These are phyloP conservation scores for Pogonomyrmex barbatus DNA, from an alignment of 1,140 invertebrate genomes.

Conservation along the genomic window DNA sequence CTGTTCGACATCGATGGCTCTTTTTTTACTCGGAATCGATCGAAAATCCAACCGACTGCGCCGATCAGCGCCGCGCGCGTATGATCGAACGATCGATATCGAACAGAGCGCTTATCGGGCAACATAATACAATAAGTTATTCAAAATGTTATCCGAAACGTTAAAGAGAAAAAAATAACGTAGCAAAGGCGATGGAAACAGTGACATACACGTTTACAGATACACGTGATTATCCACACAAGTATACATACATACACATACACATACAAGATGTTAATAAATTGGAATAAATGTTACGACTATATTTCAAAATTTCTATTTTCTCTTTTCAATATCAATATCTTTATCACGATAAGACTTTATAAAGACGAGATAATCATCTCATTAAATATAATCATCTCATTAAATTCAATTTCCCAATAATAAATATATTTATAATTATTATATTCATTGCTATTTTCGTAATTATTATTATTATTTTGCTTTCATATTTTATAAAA, in stretches of 20 bases:
- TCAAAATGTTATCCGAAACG: constrained; percentile 76
- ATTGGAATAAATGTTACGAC: constrained; percentile 84
- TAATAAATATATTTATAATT: not conserved
- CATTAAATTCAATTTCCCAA: not conserved
- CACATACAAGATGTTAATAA: constrained; percentile 79
- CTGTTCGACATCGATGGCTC: constrained; percentile 59
- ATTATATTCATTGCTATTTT: not conserved
- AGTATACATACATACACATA: constrained; percentile 72
- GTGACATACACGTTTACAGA: constrained; percentile 47
- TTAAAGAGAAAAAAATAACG: constrained; percentile 66
- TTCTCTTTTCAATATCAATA: constrained; percentile 20
- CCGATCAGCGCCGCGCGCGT: constrained; percentile 37
- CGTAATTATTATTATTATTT: not conserved
- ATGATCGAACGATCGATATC: constrained; percentile 61
- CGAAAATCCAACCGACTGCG: constrained; percentile 41
- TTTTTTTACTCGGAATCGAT: constrained; percentile 55
- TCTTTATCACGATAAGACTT: not conserved
- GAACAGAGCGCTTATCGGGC: constrained; percentile 74
- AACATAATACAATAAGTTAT: constrained; percentile 74
- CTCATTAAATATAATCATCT: not conserved
- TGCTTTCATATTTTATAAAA: not conserved
- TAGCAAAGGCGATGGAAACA: constrained; percentile 60
- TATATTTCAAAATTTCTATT: constrained; percentile 77
- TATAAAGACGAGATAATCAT: not conserved
- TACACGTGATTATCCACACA: constrained; percentile 59